Percentiles rank a stretch among this genome's conserved stretches.
Evolutionary conservation across 1,140 invertebrate species (phyloP).

Genomic region (Orussus abietinus): DNA sequence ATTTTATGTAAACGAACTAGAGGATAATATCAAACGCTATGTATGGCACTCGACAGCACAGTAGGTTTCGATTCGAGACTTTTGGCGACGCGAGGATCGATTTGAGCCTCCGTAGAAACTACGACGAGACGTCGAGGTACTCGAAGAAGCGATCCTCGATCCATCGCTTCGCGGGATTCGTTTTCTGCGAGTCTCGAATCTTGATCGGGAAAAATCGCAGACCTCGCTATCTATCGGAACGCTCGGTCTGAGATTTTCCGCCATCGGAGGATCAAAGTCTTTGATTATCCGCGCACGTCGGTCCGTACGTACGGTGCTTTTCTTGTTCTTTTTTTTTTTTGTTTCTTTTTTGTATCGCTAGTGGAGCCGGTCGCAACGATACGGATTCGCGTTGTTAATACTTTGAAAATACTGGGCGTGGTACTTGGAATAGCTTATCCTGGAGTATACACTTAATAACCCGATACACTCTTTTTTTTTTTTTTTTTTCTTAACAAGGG

Average conservation of each 20-base stretch:
- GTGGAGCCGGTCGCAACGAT: too few relatives aligned
- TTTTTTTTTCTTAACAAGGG: slow-evolving; percentile 14
- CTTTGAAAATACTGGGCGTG: slow-evolving; percentile 47
- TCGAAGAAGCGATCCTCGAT: too few relatives aligned
- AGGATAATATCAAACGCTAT: slow-evolving; percentile 43
- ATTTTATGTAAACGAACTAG: slow-evolving; percentile 38
- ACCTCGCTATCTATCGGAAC: too few relatives aligned
- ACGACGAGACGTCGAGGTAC: too few relatives aligned
- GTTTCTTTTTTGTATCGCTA: too few relatives aligned
- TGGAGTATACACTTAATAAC: slow-evolving; percentile 33
- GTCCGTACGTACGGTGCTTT: neutral
- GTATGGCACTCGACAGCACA: slow-evolving; percentile 25
- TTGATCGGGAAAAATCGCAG: too few relatives aligned
- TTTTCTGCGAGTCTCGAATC: too few relatives aligned
- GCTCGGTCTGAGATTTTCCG: too few relatives aligned
- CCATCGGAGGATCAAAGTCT: neutral
- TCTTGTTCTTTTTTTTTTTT: slow-evolving; percentile 1
- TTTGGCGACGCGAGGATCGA: too few relatives aligned
- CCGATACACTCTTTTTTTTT: slow-evolving; percentile 27
- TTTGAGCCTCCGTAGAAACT: too few relatives aligned
- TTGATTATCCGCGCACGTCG: neutral
- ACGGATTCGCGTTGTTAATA: too few relatives aligned
- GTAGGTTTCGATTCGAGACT: slow-evolving; percentile 1
- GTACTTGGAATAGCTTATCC: slow-evolving; percentile 35
- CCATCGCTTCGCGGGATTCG: too few relatives aligned